These are phyloP conservation scores for Galaxea fascicularis DNA, from an alignment of 92 coral and sea anemone genomes.

Conservation along the genomic window DNA sequence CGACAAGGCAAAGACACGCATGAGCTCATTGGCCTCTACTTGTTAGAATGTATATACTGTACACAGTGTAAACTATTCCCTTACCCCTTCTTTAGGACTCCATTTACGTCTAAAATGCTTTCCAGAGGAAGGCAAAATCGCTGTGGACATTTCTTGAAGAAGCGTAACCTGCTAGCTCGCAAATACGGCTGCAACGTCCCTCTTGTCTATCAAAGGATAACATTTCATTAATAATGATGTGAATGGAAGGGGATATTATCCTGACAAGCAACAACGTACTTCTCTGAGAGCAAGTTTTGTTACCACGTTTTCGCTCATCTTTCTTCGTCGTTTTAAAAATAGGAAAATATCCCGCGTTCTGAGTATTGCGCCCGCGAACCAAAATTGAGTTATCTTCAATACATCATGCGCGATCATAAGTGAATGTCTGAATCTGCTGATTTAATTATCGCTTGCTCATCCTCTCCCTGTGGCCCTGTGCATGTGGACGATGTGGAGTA, in stretches of 20 bases:
- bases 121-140: constrained; percentile 75
- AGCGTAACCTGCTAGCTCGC: constrained; percentile 33
- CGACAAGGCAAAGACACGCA: not conserved
- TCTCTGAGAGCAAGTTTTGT: constrained; percentile 74
- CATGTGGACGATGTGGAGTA: too few species aligned
- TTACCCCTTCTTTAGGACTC: constrained; percentile 74
- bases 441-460: too few species aligned
- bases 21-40: not conserved
- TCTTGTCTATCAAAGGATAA: constrained; percentile 19
- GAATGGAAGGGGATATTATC: not conserved
- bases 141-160: constrained; percentile 61
- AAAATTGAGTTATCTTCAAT: not conserved
- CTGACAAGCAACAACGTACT: constrained; percentile 45
- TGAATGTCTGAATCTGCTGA: not conserved
- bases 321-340: constrained; percentile 10
- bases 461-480: too few species aligned
- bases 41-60: not conserved
- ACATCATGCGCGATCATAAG: constrained; percentile 35
- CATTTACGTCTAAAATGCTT: constrained; percentile 53
- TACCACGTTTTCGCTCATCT: constrained; percentile 41
- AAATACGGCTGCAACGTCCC: constrained; percentile 28
- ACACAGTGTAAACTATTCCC: not conserved
- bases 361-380: constrained; percentile 38
- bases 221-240: not conserved
- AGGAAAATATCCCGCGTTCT: constrained; percentile 52